Conservation (phyloP, 2,888 invertebrate genomes). For the Tillus elongatus region DNA sequence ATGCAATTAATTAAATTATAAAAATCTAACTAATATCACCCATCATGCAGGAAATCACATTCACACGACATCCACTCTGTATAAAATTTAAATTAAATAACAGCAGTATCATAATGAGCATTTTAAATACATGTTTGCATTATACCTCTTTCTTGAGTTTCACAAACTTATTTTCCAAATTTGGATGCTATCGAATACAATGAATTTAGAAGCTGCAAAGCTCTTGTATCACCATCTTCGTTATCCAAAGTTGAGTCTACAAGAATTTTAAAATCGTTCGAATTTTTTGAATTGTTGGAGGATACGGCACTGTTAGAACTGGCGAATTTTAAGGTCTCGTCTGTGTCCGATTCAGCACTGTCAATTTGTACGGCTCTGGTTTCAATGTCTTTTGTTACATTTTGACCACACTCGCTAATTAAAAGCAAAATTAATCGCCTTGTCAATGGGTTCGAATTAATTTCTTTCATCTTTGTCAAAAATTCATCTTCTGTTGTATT, state of each 20-base stretch:
- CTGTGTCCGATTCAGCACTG: slow-evolving; percentile 7
- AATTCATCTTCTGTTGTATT: slow-evolving; percentile 68
- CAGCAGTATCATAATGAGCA: no score
- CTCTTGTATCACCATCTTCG: slow-evolving; percentile 61
- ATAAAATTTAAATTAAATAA: no score
- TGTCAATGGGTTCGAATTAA: slow-evolving; percentile 66
- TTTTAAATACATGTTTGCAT: slow-evolving; percentile 4
- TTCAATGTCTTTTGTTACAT: slow-evolving; percentile 33
- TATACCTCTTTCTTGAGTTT: not conserved
- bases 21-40: no score
- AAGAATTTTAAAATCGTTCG: slow-evolving; percentile 15
- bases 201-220: slow-evolving; percentile 72
- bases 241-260: slow-evolving; percentile 30
- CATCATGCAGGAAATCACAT: no score
- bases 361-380: slow-evolving; percentile 19
- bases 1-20: no score
- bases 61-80: no score
- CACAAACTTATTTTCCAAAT: slow-evolving; percentile 54
- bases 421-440: slow-evolving; percentile 63
- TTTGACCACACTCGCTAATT: slow-evolving; percentile 66
- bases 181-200: slow-evolving; percentile 75
- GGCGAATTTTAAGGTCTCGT: slow-evolving; percentile 20
- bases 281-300: slow-evolving; percentile 11
- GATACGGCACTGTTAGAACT: slow-evolving; percentile 11
- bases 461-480: slow-evolving; percentile 74